These are phyloP conservation scores for Puffinus mauretanicus DNA, from an alignment of 2,113 vertebrate species.

Conservation along the genomic window DNA sequence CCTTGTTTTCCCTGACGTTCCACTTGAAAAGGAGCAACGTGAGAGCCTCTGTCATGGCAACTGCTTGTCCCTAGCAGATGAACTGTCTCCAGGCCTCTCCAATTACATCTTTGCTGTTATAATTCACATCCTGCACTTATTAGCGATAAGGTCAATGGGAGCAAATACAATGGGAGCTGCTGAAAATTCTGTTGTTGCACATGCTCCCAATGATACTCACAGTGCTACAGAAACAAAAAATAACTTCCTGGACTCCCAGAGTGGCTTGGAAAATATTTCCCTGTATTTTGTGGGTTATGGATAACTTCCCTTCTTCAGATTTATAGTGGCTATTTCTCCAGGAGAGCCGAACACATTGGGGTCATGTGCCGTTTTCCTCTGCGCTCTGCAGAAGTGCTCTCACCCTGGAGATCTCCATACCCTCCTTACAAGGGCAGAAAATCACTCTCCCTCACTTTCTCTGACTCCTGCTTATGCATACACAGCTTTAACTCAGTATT, in stretches of 20 bases:
- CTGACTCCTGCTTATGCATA: background rate
- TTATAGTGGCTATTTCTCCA: background rate
- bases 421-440: background rate
- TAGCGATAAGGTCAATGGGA: slow-evolving; percentile 46
- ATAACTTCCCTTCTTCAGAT: slow-evolving; percentile 46
- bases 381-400: background rate
- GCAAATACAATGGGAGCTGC: slow-evolving; percentile 57
- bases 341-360: background rate
- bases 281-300: slow-evolving; percentile 49
- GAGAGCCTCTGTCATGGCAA: slow-evolving; percentile 34
- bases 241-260: slow-evolving; percentile 61
- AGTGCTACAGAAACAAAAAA: slow-evolving; percentile 62
- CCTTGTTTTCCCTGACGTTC: slow-evolving; percentile 35
- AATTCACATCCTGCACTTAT: slow-evolving; percentile 63
- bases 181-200: slow-evolving; percentile 52
- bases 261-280: slow-evolving; percentile 39
- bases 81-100: slow-evolving; percentile 58
- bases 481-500: background rate
- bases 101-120: slow-evolving; percentile 49
- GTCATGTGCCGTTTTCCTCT: background rate
- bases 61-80: slow-evolving; percentile 32
- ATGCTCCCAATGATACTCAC: slow-evolving; percentile 2
- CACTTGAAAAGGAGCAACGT: background rate
- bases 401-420: background rate
- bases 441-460: background rate